Percentiles rank a stretch among this genome's conserved stretches.
phyloP scores from a whole-genome alignment of 2,888 invertebrate species.

The Cloeon dipterum region DNA sequence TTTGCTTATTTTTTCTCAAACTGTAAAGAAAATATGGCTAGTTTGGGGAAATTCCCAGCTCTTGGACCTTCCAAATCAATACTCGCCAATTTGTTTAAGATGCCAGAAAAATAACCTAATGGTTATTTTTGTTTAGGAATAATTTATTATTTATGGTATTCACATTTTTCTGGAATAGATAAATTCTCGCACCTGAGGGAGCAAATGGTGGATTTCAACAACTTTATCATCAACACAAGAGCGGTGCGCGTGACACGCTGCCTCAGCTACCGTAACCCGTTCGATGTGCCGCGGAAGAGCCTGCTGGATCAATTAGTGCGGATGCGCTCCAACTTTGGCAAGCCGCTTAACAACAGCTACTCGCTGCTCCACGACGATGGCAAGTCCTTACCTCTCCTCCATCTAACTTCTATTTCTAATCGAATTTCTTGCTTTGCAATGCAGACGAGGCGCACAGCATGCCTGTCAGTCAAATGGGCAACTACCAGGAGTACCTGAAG shows the following conservation, averaged over 20 bases:
- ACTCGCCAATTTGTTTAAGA: no score
- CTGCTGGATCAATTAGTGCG: slow-evolving; percentile 79
- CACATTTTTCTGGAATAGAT: no score
- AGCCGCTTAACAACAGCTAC: slow-evolving; percentile 21
- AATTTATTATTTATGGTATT: no score
- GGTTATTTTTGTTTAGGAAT: no score
- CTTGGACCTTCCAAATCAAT: no score
- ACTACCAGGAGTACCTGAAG: slow-evolving; percentile 96
- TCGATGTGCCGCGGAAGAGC: slow-evolving; percentile 75
- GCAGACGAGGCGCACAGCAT: slow-evolving; percentile 77
- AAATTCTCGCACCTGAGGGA: slow-evolving; percentile 62
- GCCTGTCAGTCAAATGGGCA: slow-evolving; percentile 97
- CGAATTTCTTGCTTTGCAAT: slow-evolving; percentile 1
- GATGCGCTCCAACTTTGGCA: slow-evolving; percentile 75
- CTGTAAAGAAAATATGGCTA: no score
- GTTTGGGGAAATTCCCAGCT: no score
- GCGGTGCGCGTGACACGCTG: slow-evolving; percentile 23
- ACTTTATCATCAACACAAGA: slow-evolving; percentile 47
- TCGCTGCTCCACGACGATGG: slow-evolving; percentile 56
- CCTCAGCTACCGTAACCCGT: slow-evolving; percentile 76
- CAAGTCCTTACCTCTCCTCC: slow-evolving; percentile 11
- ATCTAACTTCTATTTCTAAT: no score
- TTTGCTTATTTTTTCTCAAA: no score
- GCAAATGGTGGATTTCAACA: slow-evolving; percentile 68
- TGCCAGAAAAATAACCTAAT: no score